Evolutionary conservation across 2,888 invertebrate species (phyloP), one percentile per base, ranked within the genome.

Genomic region (Lasioglossum vierecki): DNA sequence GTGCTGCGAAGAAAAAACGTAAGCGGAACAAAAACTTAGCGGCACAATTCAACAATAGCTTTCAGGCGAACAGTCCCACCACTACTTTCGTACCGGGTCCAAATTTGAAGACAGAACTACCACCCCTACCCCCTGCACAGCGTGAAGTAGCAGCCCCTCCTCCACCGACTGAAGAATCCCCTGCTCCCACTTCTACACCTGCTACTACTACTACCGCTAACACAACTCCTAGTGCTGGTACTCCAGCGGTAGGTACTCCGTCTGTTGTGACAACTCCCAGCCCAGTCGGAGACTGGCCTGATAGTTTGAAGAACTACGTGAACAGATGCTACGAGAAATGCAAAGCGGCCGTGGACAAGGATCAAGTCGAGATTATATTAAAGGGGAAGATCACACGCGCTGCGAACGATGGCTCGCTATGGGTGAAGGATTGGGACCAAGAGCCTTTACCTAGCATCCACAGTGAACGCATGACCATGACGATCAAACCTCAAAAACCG

Each of bases 311-410:
- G 94, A 97, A 97, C 91, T 99, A 99, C 95, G 98, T 99, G 26
- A 97, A 98, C 93, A 97, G 98, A 88, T 99, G 99, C 93, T 99
- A 99, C 95, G 97, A 97, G 73, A 98, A 98, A 95, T 99, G 99
- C 93, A 97, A 97, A 92, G 98, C 98, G 22, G 97, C 97, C 85
- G 97, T 98, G 91, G 99, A 99, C 94, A 98, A 98, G 94, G 99
- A 99, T 95, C 97, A 98, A 95, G 98, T 99, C 84, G 98, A 99
- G 95, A 98, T 98, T 89, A 98, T 98, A 92, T 96, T 99, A 82
- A 99, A 99, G 95, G 98, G 98, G 63, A 98, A 99, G 95, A 97
- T 99, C 87, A 98, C 98, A 78, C 97, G 98, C 82, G 98, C 99
- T 26, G 98, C 98, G 73, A 97, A 97, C 93, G 97, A 97, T 92